Evolutionary conservation across 2,113 vertebrate genomes (phyloP).

Genomic region (Ivindomyrus marchei): DNA sequence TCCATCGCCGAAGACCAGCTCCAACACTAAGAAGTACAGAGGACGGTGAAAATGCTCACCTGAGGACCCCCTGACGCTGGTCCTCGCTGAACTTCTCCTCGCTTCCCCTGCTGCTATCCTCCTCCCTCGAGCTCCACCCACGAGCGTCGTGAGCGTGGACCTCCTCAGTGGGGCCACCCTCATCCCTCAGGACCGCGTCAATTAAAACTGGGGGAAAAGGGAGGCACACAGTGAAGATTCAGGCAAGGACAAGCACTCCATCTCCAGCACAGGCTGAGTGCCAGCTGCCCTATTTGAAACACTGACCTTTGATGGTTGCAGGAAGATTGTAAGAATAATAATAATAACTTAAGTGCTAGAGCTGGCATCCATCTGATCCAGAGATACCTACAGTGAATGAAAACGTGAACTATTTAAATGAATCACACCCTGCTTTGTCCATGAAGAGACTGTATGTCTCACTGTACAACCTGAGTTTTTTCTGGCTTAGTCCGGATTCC

Average conservation of each 20-base stretch:
- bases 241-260: background rate
- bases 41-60: conserved; percentile 54
- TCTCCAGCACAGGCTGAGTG: background rate
- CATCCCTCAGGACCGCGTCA: conserved; percentile 72
- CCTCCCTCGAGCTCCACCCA: conserved; percentile 58
- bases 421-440: background rate
- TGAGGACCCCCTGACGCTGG: conserved; percentile 79
- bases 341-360: background rate
- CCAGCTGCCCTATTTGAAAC: background rate
- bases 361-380: background rate
- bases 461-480: background rate
- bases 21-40: background rate
- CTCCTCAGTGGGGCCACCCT: conserved; percentile 50
- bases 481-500: background rate
- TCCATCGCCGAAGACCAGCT: background rate
- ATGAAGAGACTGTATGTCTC: background rate
- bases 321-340: background rate
- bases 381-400: background rate
- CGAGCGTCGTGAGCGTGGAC: conserved; percentile 56
- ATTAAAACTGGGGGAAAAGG: conserved; percentile 65
- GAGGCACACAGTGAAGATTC: background rate
- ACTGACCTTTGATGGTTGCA: background rate
- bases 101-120: conserved; percentile 30
- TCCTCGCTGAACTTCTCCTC: conserved; percentile 76
- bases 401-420: background rate